Conservation (phyloP, 2,888 invertebrate species). For the Nomada fabriciana region DNA sequence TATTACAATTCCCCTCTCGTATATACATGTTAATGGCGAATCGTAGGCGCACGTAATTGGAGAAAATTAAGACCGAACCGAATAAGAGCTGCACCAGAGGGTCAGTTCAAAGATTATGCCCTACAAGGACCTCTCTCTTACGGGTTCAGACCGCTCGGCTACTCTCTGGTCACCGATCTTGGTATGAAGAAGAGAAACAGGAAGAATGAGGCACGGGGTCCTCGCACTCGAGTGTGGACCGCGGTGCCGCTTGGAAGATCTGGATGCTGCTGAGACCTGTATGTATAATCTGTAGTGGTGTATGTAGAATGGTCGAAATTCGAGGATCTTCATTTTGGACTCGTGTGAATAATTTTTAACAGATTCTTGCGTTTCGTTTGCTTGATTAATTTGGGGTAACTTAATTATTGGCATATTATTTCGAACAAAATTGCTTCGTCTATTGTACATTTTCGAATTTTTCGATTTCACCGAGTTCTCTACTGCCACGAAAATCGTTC, state of each 20-base stretch:
- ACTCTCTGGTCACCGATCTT: constrained; percentile 52
- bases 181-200: constrained; percentile 59
- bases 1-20: constrained; percentile 34
- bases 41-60: constrained; percentile 59
- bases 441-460: background rate
- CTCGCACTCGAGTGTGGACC: constrained; percentile 48
- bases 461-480: constrained; percentile 8
- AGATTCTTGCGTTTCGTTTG: background rate
- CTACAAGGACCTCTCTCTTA: constrained; percentile 56
- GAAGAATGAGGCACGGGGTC: constrained; percentile 52
- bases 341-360: background rate
- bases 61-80: constrained; percentile 56
- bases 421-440: background rate
- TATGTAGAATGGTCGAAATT: constrained; percentile 4
- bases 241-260: constrained; percentile 23
- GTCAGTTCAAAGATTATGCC: constrained; percentile 61
- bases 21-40: constrained; percentile 51
- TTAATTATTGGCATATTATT: no score
- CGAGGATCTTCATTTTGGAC: background rate
- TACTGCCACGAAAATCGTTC: constrained; percentile 21
- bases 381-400: no score
- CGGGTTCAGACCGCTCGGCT: constrained; percentile 48
- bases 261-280: constrained; percentile 29
- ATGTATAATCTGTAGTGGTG: constrained; percentile 13
- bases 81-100: constrained; percentile 44